These are phyloP conservation scores for Holcopasites calliopsidis DNA, from an alignment of 1,140 invertebrate genomes.

Conservation along the genomic window DNA sequence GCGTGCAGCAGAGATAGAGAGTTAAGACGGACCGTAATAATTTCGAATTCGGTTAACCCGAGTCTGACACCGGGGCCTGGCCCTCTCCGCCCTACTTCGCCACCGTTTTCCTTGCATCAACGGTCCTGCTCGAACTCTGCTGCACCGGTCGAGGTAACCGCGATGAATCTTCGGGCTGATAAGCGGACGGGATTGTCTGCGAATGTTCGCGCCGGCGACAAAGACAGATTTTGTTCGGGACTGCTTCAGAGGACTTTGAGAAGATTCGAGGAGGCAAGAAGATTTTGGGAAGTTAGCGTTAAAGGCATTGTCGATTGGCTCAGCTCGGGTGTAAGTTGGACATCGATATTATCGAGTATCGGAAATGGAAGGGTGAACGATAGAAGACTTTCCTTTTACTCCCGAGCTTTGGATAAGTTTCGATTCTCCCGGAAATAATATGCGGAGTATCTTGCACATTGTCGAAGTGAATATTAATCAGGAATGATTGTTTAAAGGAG, in stretches of 20 bases:
- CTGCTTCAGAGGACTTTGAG: neutral
- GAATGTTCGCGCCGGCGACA: constrained; percentile 11
- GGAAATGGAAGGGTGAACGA: too few relatives aligned
- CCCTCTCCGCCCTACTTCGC: constrained; percentile 51
- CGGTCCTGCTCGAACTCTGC: constrained; percentile 39
- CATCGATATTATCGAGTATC: too few relatives aligned
- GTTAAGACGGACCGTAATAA: constrained; percentile 57
- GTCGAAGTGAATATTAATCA: too few relatives aligned
- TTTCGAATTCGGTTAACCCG: constrained; percentile 62
- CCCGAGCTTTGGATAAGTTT: too few relatives aligned
- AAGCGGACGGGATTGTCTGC: constrained; percentile 39
- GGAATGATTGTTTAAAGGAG: too few relatives aligned
- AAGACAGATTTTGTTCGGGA: neutral
- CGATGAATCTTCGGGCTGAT: constrained; percentile 56
- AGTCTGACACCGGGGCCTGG: constrained; percentile 40
- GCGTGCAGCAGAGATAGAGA: constrained; percentile 17
- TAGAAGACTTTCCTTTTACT: too few relatives aligned
- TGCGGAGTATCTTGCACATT: too few relatives aligned
- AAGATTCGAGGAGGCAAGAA: too few relatives aligned
- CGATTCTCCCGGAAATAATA: too few relatives aligned
- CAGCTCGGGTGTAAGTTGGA: too few relatives aligned
- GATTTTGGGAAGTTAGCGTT: too few relatives aligned
- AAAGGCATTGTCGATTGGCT: too few relatives aligned
- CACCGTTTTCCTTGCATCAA: constrained; percentile 8
- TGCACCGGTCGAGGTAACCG: constrained; percentile 49